phyloP scores from a whole-genome alignment of 2,797 vertebrate species.

The Lagodon rhomboides region DNA sequence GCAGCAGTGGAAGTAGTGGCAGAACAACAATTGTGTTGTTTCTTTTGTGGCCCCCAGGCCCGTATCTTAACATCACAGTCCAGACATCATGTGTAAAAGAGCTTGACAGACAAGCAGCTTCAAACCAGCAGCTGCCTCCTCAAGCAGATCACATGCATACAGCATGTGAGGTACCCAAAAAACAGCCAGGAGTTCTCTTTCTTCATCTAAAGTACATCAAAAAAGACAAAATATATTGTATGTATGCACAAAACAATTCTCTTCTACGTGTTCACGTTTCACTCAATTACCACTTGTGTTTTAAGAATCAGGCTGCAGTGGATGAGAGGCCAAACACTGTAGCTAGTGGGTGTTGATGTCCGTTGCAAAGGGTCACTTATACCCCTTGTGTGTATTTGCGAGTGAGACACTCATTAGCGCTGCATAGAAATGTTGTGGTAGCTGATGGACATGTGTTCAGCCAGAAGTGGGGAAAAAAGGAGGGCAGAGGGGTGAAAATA shows the following conservation, averaged over 20 bases:
- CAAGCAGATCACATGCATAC: conserved; percentile 62
- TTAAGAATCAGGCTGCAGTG: conserved; percentile 20
- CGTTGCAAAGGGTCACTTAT: conserved; percentile 51
- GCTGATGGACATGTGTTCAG: conserved; percentile 61
- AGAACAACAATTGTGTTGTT: conserved; percentile 57
- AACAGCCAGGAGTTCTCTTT: conserved; percentile 8
- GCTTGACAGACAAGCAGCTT: conserved; percentile 72
- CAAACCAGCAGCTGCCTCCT: conserved; percentile 67
- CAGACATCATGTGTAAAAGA: conserved; percentile 68
- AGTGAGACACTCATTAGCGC: conserved; percentile 60
- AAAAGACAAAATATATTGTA: not conserved
- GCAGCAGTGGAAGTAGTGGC: conserved; percentile 51
- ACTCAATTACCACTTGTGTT: conserved; percentile 20
- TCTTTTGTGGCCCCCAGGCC: conserved; percentile 62
- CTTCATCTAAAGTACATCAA: conserved; percentile 14
- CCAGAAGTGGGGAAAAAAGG: conserved; percentile 42
- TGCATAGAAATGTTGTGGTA: conserved; percentile 59
- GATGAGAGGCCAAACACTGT: conserved; percentile 32
- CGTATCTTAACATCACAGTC: conserved; percentile 61
- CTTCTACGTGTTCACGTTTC: not conserved
- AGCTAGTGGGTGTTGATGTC: conserved; percentile 49
- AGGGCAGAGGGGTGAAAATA: conserved; percentile 55
- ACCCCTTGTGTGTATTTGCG: conserved; percentile 34
- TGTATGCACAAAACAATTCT: not conserved
- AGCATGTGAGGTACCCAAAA: conserved; percentile 47